Base-by-base conservation (phyloP, 2,888 invertebrate species). In the Chouioia cunea region DNA sequence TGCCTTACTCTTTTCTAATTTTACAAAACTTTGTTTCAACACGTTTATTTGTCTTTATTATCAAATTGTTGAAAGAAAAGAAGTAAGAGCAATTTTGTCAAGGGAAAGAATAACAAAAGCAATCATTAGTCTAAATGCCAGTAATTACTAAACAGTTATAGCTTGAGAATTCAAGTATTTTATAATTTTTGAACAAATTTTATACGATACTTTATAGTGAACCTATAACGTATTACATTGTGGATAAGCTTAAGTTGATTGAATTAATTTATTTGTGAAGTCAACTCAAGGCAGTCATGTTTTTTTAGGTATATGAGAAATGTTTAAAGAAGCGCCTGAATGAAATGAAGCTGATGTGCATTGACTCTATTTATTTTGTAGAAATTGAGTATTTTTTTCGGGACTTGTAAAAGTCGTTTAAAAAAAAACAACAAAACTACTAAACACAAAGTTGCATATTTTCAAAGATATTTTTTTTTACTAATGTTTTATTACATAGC, bases 291-390 rank as follows among this genome's bases (percentile, higher is more conserved):
- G 56, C 67, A 68, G 70, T 70, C 70, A 68, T 73, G 50, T 67
- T 73, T 73, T 70, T 70, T 70, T 67, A 70, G 70, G 73, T 73
- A 70, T 59, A 70, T 70, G 65, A 70, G 60, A 66, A 73, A 67
- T 71, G 68, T 68, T n/a, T 68, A 73, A 71, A 56, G 70, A 73
- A 71, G 62, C 65, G 58, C 67, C 70, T 73, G 65, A 62, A 70
- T 48, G 68, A 68, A 71, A 65, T 68, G 70, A 68, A 73, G 66
- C 70, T 68, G 70, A 53, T 62, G 60, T 66, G 57, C 62, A 68
- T 73, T 71, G 70, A 70, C 73, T 67, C 43, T 72, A 65, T 73
- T 71, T 71, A 68, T 73, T 73, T 66, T 66, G 64, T 71, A 71
- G 36, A 65, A 71, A 65, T 58, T 64, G 65, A 73, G 16, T 70